Percentiles rank a stretch among this genome's conserved stretches.
phyloP scores from a whole-genome alignment of 2,888 invertebrate genomes.

The Thelaira solivaga region DNA sequence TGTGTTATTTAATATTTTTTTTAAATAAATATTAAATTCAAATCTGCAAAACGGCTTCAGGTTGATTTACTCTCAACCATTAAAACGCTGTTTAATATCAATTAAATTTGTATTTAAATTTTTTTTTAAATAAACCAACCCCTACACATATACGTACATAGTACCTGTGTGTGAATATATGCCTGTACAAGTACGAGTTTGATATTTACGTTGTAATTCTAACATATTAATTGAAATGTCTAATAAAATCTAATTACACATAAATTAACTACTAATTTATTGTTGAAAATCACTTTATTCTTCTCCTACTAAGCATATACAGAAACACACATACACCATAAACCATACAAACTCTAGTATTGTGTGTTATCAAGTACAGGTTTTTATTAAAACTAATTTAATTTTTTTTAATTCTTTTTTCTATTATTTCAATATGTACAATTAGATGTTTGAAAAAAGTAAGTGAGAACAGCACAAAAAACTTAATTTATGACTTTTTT shows the following conservation, averaged over 20 bases:
- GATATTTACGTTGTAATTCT: neutral
- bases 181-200: too few relatives aligned
- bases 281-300: slow-evolving; percentile 17
- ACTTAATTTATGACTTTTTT: slow-evolving; percentile 48
- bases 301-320: neutral
- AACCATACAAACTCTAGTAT: too few relatives aligned
- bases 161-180: too few relatives aligned
- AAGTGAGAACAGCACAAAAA: slow-evolving; percentile 29
- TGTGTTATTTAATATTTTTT: neutral
- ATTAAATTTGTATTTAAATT: neutral
- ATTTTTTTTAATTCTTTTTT: neutral
- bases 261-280: slow-evolving; percentile 59
- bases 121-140: slow-evolving; percentile 1
- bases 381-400: slow-evolving; percentile 1
- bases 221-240: slow-evolving; percentile 52
- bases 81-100: slow-evolving; percentile 33
- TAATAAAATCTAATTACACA: slow-evolving; percentile 59
- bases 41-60: slow-evolving; percentile 4
- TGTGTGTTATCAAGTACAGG: neutral
- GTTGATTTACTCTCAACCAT: neutral
- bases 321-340: neutral
- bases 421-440: neutral
- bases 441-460: neutral
- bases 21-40: slow-evolving; percentile 8
- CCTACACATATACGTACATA: neutral